phyloP scores from a whole-genome alignment of 2,888 invertebrate species.

The Lasioglossum leucozonium region DNA sequence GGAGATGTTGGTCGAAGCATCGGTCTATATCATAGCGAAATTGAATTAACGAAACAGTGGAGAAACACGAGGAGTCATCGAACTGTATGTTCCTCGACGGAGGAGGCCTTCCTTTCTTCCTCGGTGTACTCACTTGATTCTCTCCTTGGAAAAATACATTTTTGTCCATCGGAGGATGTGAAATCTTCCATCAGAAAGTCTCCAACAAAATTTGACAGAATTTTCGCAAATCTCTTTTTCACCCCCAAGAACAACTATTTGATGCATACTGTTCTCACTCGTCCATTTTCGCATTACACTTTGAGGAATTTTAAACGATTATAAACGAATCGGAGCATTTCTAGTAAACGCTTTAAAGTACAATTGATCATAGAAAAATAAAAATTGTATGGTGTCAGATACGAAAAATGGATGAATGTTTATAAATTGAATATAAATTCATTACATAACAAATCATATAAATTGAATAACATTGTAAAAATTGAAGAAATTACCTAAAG shows the following conservation, averaged over 20 bases:
- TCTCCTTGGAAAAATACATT: neutral
- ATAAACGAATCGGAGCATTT: too few species aligned
- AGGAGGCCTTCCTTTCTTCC: conserved; percentile 20
- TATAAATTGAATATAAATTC: neutral
- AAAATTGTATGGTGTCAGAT: neutral
- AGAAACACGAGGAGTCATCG: conserved; percentile 19
- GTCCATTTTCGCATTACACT: neutral
- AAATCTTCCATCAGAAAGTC: neutral
- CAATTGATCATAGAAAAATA: neutral
- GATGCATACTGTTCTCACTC: neutral
- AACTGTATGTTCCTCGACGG: neutral
- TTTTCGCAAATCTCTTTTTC: neutral
- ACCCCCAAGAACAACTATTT: neutral
- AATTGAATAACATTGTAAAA: too few species aligned
- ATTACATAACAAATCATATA: too few species aligned
- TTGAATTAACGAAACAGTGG: conserved; percentile 26
- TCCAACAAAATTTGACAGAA: neutral
- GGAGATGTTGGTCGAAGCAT: conserved; percentile 49
- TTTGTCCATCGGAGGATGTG: neutral
- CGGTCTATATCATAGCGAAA: conserved; percentile 40
- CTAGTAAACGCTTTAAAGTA: neutral
- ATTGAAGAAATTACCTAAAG: neutral
- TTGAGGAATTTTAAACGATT: neutral
- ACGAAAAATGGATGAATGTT: neutral
- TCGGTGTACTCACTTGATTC: neutral